Evolutionary conservation across 2,113 vertebrate species (phyloP).

Genomic region (Tamias sibiricus): DNA sequence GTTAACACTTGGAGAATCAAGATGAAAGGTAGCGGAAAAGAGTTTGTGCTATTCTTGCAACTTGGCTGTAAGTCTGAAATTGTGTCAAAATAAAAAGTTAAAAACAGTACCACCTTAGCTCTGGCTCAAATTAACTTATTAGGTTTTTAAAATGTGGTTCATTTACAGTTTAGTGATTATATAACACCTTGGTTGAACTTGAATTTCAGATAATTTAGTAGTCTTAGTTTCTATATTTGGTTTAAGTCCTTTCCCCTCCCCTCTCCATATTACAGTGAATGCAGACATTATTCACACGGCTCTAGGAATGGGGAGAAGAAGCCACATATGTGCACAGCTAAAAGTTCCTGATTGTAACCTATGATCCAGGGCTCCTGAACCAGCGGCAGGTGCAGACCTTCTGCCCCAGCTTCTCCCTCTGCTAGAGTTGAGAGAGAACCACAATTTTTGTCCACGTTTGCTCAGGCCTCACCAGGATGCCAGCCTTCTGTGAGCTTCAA

Average conservation of each 20-base stretch:
- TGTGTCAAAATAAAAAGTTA: slow-evolving; percentile 66
- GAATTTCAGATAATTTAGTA: slow-evolving; percentile 44
- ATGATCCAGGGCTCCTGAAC: not conserved
- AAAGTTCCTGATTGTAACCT: not conserved
- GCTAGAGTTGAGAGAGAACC: not conserved
- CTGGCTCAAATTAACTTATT: slow-evolving; percentile 60
- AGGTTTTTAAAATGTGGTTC: slow-evolving; percentile 38
- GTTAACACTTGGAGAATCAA: not conserved
- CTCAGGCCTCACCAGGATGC: not conserved
- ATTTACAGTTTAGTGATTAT: slow-evolving; percentile 61
- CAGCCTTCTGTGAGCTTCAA: not conserved
- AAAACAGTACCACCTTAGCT: slow-evolving; percentile 59
- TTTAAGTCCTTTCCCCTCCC: not conserved
- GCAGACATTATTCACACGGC: not conserved
- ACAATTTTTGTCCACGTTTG: not conserved
- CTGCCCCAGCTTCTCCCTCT: not conserved
- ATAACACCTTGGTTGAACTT: slow-evolving; percentile 27
- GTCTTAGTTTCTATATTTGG: slow-evolving; percentile 23
- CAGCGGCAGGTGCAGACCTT: not conserved
- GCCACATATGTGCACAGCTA: not conserved
- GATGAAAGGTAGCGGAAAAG: slow-evolving; percentile 33
- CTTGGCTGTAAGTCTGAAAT: slow-evolving; percentile 49
- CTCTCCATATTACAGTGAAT: not conserved
- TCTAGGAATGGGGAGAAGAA: not conserved
- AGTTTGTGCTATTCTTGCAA: slow-evolving; percentile 6